These are phyloP conservation scores for Calliopsis andreniformis DNA, from an alignment of 1,140 invertebrate species.

Conservation along the genomic window DNA sequence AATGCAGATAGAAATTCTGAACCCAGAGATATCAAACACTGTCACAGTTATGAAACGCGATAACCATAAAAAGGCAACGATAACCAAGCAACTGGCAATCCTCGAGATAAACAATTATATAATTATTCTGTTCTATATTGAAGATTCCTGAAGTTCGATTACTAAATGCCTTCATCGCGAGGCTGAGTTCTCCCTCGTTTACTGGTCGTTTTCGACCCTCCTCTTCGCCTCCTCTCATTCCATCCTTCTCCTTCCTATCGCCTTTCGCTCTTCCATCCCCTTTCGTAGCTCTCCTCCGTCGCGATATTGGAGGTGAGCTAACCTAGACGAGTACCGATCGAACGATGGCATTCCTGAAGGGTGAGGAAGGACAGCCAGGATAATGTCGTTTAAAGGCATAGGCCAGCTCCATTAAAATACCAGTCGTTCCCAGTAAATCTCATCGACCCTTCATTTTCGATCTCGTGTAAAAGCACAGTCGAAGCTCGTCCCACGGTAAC, in stretches of 20 bases:
- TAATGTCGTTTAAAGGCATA: conserved; percentile 64
- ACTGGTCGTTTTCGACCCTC: neutral
- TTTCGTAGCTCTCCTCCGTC: conserved; percentile 20
- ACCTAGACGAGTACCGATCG: conserved; percentile 38
- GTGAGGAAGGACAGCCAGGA: conserved; percentile 51
- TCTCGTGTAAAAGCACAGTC: conserved; percentile 8
- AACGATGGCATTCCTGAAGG: conserved; percentile 61
- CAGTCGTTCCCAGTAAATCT: conserved; percentile 59
- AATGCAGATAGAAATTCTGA: no score
- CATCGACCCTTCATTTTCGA: conserved; percentile 61
- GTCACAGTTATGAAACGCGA: neutral
- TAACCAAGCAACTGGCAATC: conserved; percentile 5
- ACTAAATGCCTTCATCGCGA: conserved; percentile 53
- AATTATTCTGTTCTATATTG: conserved; percentile 58
- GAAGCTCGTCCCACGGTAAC: neutral
- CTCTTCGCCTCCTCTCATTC: conserved; percentile 20
- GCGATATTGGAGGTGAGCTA: conserved; percentile 55
- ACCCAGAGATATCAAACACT: no score
- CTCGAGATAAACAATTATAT: conserved; percentile 23
- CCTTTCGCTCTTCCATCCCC: conserved; percentile 9
- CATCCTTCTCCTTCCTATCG: conserved; percentile 16
- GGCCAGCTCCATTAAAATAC: conserved; percentile 57
- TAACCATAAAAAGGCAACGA: neutral
- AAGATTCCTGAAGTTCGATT: conserved; percentile 63
- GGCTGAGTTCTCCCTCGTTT: neutral